Conservation (phyloP, 1,140 invertebrate genomes). For the Tetranychus urticae region DNA sequence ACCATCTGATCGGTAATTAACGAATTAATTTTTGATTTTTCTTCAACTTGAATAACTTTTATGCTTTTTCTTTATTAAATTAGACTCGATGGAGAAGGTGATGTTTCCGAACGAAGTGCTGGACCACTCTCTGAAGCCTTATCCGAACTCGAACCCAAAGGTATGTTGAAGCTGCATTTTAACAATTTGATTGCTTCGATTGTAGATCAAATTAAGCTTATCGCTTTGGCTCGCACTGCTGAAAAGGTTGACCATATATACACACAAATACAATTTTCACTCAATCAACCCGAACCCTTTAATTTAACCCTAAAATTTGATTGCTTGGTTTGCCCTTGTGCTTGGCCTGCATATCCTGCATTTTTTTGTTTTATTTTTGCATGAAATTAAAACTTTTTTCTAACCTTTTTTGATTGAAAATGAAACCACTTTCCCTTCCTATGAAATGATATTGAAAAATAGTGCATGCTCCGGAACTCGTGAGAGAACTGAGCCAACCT, state of each 20-base stretch:
- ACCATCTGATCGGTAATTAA: conserved; percentile 26
- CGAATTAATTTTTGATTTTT: not conserved
- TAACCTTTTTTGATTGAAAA: too few relatives aligned
- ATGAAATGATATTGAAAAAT: too few relatives aligned
- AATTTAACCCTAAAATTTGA: too few relatives aligned
- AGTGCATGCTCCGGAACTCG: too few relatives aligned
- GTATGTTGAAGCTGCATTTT: conserved; percentile 12
- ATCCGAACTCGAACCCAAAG: conserved; percentile 15
- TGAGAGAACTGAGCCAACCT: too few relatives aligned
- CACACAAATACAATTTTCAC: not conserved
- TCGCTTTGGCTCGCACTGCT: not conserved
- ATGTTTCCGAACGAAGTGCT: not conserved
- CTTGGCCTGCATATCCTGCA: too few relatives aligned
- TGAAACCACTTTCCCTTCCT: too few relatives aligned
- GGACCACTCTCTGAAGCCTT: not conserved
- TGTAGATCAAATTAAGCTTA: not conserved
- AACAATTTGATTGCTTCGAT: conserved; percentile 12
- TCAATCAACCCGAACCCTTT: not conserved
- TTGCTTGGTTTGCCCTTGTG: too few relatives aligned
- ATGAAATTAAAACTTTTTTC: too few relatives aligned
- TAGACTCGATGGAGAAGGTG: conserved; percentile 32
- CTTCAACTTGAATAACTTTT: not conserved
- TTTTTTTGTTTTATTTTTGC: too few relatives aligned
- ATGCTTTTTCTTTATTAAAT: conserved; percentile 1
- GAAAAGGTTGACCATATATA: not conserved